These are phyloP conservation scores for Drosophila ochracea DNA, from an alignment of 2,888 invertebrate genomes.

Conservation along the genomic window DNA sequence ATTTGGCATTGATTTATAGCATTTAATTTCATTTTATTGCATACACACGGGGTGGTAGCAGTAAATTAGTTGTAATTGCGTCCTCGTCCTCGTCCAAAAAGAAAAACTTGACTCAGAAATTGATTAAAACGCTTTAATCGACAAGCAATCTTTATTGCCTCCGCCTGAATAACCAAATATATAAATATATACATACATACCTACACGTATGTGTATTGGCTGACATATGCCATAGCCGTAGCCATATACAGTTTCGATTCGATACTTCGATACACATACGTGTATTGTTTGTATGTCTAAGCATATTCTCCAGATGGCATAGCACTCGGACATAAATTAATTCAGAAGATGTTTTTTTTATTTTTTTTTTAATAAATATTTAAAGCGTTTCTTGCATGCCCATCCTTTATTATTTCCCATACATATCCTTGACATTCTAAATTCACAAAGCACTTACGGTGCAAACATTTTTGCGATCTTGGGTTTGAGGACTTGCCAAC, in stretches of 20 bases:
- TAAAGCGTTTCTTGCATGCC: neutral
- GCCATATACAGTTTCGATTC: neutral
- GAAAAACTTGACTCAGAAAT: slow-evolving; percentile 33
- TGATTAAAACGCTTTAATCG: slow-evolving; percentile 51
- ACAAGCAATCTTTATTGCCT: slow-evolving; percentile 14
- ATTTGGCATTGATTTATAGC: slow-evolving; percentile 74
- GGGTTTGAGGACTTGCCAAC: neutral
- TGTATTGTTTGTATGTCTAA: neutral
- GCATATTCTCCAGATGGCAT: neutral
- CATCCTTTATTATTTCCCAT: neutral
- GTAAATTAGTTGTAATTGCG: slow-evolving; percentile 56
- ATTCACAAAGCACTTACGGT: neutral
- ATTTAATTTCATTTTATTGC: slow-evolving; percentile 76
- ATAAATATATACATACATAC: neutral
- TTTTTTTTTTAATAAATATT: neutral
- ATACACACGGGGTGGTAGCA: slow-evolving; percentile 34
- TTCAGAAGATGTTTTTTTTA: neutral
- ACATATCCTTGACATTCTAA: neutral
- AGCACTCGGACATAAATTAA: neutral
- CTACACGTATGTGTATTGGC: neutral
- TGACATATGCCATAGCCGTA: neutral
- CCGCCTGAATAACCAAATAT: neutral
- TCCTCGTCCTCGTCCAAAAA: slow-evolving; percentile 7
- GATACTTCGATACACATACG: no score
- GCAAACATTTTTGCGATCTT: neutral